Evolutionary conservation across 2,113 vertebrate genomes (phyloP).

Genomic region (Heloderma charlesbogerti): DNA sequence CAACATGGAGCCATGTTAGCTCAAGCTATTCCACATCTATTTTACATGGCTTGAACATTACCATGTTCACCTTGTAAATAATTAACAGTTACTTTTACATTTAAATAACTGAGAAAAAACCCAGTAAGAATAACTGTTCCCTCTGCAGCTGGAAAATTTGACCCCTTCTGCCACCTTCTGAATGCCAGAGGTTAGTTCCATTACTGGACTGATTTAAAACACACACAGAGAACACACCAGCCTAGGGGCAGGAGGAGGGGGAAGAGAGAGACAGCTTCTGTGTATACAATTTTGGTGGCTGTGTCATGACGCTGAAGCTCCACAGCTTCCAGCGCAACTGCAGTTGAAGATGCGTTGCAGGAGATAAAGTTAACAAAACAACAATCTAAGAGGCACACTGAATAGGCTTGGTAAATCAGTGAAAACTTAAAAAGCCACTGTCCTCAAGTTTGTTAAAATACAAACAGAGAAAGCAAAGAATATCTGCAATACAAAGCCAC

Average conservation of each 20-base stretch:
- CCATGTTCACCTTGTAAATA: neutral
- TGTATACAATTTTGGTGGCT: conserved; percentile 49
- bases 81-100: conserved; percentile 43
- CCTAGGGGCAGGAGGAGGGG: neutral
- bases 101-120: conserved; percentile 19
- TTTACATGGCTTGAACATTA: conserved; percentile 41
- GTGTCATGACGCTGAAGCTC: conserved; percentile 48
- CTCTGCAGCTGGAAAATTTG: conserved; percentile 20
- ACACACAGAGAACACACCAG: conserved; percentile 29
- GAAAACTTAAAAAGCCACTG: conserved; percentile 3
- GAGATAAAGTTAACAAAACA: conserved; percentile 43
- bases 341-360: conserved; percentile 30
- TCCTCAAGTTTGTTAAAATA: neutral
- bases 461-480: neutral
- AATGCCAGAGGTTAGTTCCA: conserved; percentile 34
- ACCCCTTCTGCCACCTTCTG: neutral
- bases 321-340: conserved; percentile 41
- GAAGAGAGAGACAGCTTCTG: conserved; percentile 33
- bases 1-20: conserved; percentile 33
- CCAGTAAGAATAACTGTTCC: conserved; percentile 25
- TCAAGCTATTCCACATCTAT: conserved; percentile 35
- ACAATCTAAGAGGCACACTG: neutral
- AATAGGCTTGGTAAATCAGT: conserved; percentile 3
- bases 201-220: conserved; percentile 56
- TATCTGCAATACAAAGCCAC: neutral